Evolutionary conservation across 2,113 vertebrate genomes (phyloP).

Genomic region (Mormoops blainvillei): DNA sequence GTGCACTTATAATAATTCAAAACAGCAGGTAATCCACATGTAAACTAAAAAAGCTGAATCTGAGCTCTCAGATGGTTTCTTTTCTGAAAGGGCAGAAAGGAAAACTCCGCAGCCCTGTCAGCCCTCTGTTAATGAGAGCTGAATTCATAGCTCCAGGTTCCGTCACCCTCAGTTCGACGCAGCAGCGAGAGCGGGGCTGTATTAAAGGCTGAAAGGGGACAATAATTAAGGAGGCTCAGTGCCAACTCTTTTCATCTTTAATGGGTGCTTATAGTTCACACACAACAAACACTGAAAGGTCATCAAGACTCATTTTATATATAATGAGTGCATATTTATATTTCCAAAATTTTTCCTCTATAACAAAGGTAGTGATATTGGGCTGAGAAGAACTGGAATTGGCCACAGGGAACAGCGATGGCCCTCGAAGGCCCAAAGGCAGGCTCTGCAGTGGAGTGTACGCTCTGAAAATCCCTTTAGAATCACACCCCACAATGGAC

Average conservation of each 20-base stretch:
- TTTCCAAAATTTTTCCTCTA: slow-evolving; percentile 30
- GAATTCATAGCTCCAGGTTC: slow-evolving; percentile 66
- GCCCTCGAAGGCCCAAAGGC: background rate
- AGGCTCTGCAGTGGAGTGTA: fast-evolving
- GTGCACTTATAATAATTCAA: slow-evolving; percentile 11
- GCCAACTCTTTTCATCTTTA: slow-evolving; percentile 77
- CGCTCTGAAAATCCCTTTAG: background rate
- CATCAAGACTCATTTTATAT: slow-evolving; percentile 66
- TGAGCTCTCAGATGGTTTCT: slow-evolving; percentile 35
- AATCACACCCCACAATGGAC: background rate
- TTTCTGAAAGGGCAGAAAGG: slow-evolving; percentile 50
- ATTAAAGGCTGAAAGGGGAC: slow-evolving; percentile 73
- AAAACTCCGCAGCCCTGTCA: slow-evolving; percentile 49
- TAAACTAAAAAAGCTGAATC: slow-evolving; percentile 51
- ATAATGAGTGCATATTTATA: slow-evolving; percentile 71
- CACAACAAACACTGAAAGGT: slow-evolving; percentile 74
- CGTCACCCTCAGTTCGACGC: slow-evolving; percentile 73
- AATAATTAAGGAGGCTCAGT: slow-evolving; percentile 78
- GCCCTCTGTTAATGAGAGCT: slow-evolving; percentile 69
- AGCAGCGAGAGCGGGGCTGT: slow-evolving; percentile 66
- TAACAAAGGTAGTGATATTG: background rate
- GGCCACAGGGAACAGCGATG: background rate
- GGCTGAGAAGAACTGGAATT: background rate
- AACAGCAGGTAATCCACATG: slow-evolving; percentile 27
- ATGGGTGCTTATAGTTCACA: slow-evolving; percentile 64